Evolutionary conservation across 2,888 invertebrate genomes (phyloP), one percentile per base, ranked within the genome.

Genomic region (Machimus rusticus): DNA sequence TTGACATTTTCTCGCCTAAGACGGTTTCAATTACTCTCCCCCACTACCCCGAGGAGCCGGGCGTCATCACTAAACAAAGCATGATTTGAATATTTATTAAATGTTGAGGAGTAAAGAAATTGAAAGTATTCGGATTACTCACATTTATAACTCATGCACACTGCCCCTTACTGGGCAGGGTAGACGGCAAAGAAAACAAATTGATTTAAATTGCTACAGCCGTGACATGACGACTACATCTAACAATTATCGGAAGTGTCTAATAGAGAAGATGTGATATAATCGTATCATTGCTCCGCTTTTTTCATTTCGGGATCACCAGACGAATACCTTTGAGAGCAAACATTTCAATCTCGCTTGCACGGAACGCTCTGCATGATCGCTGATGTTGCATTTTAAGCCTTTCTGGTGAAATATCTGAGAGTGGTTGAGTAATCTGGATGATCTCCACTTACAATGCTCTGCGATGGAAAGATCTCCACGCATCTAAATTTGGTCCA

Each of bases 171-270:
- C n/a, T 85, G 85, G 74, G 31, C 23, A 19, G 74, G 85, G 74
- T 66, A 19, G 37, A 74, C 85, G 74, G 74, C 16, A 74, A 85
- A 74, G 74, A 74, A 74, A 39, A 74, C 51, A 85, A 74, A 85
- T 85, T 85, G 85, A 85, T 74, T 85, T 43, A 74, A 85, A 85
- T 74, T 85, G 74, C n/a, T 74, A 74, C 43, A 74, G 37, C 66
- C 51, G 43, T 55, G 74, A 85, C 82, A 57, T 82, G 82, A 43
- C 51, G 85, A 85, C 43, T 46, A 16, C 43, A 46, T 19, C 74
- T 74, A 85, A 74, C 85, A 74, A 74, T 46, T 85, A 85, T 85
- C 85, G 85, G 85, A 85, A 85, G 85, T 85, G 74, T 74, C 85
- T 74, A 85, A 34, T 85, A 85, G 74, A 74, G 66, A 82, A 82